Conservation (phyloP, 2,888 invertebrate species). For the Strigamia transsilvanica region DNA sequence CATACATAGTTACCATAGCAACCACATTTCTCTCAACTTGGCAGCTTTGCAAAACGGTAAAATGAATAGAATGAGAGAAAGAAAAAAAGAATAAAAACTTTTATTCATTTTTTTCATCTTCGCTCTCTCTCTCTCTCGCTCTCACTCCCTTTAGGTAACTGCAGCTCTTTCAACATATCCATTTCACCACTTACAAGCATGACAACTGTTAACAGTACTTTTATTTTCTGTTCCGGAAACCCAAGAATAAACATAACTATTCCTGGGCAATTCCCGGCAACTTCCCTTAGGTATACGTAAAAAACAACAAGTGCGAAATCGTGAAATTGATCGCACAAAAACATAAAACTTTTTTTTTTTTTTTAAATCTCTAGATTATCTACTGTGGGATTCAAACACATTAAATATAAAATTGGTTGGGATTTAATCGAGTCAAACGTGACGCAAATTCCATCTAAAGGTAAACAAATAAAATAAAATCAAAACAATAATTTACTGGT, state of each 20-base stretch:
- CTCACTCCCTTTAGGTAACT: slow-evolving; percentile 40
- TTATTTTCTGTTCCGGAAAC: slow-evolving; percentile 51
- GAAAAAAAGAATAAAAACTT: background rate
- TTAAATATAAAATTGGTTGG: slow-evolving; percentile 51
- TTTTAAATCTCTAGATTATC: background rate
- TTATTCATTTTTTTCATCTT: background rate
- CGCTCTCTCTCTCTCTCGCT: background rate
- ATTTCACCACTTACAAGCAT: background rate
- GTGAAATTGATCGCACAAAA: background rate
- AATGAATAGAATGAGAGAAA: background rate
- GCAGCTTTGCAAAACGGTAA: slow-evolving; percentile 46
- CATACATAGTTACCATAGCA: slow-evolving; percentile 27
- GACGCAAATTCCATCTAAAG: slow-evolving; percentile 2
- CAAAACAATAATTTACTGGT: background rate
- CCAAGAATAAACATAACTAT: slow-evolving; percentile 17
- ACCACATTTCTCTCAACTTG: slow-evolving; percentile 41
- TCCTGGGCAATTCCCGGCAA: background rate
- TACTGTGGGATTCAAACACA: slow-evolving; percentile 3
- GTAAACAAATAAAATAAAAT: background rate
- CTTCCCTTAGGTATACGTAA: background rate
- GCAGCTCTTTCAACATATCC: slow-evolving; percentile 41
- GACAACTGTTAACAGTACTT: background rate
- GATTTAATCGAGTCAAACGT: background rate
- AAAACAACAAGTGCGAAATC: background rate
- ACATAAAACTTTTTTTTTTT: too few relatives aligned